phyloP scores from a whole-genome alignment of 2,888 invertebrate genomes.

The Melanostoma scalare region DNA sequence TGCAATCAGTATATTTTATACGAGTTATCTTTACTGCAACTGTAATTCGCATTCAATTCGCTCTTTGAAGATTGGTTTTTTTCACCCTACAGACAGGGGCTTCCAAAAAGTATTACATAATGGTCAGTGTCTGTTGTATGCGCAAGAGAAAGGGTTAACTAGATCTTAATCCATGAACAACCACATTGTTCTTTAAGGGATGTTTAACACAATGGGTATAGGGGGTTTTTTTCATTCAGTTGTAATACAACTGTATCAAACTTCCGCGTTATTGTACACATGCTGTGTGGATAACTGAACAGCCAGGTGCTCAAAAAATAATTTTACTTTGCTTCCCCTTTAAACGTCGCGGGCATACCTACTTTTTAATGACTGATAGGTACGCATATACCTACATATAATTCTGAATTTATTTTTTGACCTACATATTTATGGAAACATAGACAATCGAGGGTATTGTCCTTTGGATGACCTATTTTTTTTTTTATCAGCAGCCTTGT shows the following conservation, averaged over 20 bases:
- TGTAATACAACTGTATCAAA: conserved; percentile 53
- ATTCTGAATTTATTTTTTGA: conserved; percentile 18
- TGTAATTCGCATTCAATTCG: conserved; percentile 30
- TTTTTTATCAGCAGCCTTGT: neutral
- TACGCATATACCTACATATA: neutral
- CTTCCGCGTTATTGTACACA: conserved; percentile 57
- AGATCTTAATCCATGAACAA: conserved; percentile 49
- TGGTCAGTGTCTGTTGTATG: conserved; percentile 31
- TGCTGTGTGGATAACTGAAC: conserved; percentile 45
- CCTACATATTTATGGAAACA: conserved; percentile 42
- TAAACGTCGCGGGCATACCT: neutral
- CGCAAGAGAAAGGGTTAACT: conserved; percentile 9
- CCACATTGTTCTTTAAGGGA: conserved; percentile 26
- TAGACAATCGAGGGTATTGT: conserved; percentile 24
- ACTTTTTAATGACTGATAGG: conserved; percentile 3
- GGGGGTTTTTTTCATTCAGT: neutral
- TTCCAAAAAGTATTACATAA: conserved; percentile 17
- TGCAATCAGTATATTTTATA: conserved; percentile 6
- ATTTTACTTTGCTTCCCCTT: conserved; percentile 25
- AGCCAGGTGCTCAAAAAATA: conserved; percentile 52
- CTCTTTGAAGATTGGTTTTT: neutral
- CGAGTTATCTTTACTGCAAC: conserved; percentile 42
- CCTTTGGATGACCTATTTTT: conserved; percentile 54
- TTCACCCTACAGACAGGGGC: neutral
- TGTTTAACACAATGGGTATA: conserved; percentile 18